Evolutionary conservation across 2,888 invertebrate species (phyloP), one percentile per base, ranked within the genome.

Genomic region (Philopedon plagiatum): DNA sequence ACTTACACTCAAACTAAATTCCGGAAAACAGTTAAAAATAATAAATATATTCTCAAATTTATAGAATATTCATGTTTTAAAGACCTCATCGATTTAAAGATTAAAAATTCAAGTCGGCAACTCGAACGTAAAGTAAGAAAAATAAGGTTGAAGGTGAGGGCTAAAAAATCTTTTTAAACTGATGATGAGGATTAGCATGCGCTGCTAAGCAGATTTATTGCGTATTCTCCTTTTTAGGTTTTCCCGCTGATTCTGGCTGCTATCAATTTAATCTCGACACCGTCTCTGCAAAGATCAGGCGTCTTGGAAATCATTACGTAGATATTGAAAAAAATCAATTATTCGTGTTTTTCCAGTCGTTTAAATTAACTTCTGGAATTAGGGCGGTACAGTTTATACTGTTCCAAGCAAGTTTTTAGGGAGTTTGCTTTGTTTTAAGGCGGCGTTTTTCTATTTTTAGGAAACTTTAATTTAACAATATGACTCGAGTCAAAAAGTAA

Each of bases 281-380:
- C 71, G 77, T 76, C 77, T 78, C 76, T 77, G 76, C 75, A 46
- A 46, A 72, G 76, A 73, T 75, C 76, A 78, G 73, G 71, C 69
- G 73, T 71, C 64, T 71, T 57, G 70, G 64, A 69, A 74, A 76
- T 76, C 74, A 74, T 74, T 72, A 68, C 54, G 41, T 32, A 46
- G n/a, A 49, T 62, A 69, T 39, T 39, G 39, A 41, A 65, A 73
- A 65, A 69, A 69, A 64, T 73, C 73, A 75, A 75, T 75, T 73
- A 73, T 73, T 69, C 68, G 58, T 65, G 29, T 62, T 62, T 54
- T 73, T 54, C 60, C 34, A 56, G 15, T 56, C 13, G 32, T 32
- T 18, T 32, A 56, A 56, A 32, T 26, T 39, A 13, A 39, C 39
- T 39, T 15, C n/a, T n/a, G n/a, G n/a, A n/a, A n/a, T n/a, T n/a